Percentiles rank a stretch among this genome's conserved stretches.
Evolutionary conservation across 2,113 vertebrate species (phyloP).

Genomic region (Labeo catla): DNA sequence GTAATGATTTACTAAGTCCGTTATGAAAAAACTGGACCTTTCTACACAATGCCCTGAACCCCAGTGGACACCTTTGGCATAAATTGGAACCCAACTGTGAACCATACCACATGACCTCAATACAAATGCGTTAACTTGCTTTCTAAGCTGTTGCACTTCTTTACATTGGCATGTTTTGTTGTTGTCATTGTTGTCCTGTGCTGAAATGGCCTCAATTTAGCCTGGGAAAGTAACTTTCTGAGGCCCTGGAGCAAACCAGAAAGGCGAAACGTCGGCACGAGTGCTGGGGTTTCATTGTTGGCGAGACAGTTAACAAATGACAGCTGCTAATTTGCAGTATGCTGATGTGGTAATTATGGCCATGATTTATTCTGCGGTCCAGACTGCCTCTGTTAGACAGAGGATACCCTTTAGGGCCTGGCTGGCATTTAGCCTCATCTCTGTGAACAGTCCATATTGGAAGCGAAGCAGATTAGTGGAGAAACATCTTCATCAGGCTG

Average conservation of each 20-base stretch:
- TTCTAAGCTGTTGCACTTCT: not conserved
- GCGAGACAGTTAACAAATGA: constrained; percentile 37
- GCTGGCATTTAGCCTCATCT: constrained; percentile 34
- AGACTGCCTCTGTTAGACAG: constrained; percentile 29
- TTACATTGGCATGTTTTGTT: not conserved
- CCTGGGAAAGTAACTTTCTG: not conserved
- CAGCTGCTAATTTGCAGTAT: constrained; percentile 45
- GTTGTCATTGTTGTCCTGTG: not conserved
- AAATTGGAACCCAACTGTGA: not conserved
- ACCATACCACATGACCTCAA: not conserved
- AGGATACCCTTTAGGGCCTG: constrained; percentile 32
- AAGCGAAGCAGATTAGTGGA: constrained; percentile 16
- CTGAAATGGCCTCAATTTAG: not conserved
- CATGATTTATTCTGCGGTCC: constrained; percentile 33
- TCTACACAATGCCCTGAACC: not conserved
- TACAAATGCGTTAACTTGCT: not conserved
- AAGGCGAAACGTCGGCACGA: constrained; percentile 3
- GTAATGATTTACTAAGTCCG: not conserved
- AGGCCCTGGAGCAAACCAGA: constrained; percentile 4
- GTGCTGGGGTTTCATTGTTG: constrained; percentile 31
- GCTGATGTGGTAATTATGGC: constrained; percentile 48
- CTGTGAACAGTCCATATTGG: constrained; percentile 23
- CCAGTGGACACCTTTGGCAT: not conserved
- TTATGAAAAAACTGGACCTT: not conserved
- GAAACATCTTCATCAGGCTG: constrained; percentile 28